These are phyloP conservation scores for Pelodiscus sinensis DNA, from an alignment of 2,113 vertebrate genomes.

Conservation along the genomic window DNA sequence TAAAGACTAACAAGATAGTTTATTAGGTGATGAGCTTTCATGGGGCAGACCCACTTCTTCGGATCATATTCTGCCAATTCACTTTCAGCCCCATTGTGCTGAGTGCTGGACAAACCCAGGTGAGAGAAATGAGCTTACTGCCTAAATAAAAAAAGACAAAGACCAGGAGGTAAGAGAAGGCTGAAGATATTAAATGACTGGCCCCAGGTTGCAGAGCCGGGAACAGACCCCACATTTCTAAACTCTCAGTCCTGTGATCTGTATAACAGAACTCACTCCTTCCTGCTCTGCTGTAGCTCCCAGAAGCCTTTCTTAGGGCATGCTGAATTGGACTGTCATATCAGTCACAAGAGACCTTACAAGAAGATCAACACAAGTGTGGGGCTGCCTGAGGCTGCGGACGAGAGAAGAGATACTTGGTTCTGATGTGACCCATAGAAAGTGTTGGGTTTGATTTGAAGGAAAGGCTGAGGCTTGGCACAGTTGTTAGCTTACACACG, in stretches of 20 bases:
- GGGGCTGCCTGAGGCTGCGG: neutral
- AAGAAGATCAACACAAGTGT: neutral
- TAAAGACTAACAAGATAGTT: too few relatives aligned
- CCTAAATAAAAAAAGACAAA: neutral
- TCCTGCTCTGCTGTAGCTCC: neutral
- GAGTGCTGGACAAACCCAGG: accelerated
- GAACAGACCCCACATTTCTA: neutral
- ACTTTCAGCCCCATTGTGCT: accelerated
- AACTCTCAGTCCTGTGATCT: neutral
- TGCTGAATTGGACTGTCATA: neutral
- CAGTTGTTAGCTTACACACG: neutral
- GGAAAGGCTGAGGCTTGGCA: neutral
- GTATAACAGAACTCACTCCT: neutral
- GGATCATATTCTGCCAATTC: too few relatives aligned
- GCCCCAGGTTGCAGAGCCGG: neutral
- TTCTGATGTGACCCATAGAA: accelerated
- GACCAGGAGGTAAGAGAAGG: neutral
- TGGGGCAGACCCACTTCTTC: too few relatives aligned
- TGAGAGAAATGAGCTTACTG: neutral
- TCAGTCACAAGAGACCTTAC: neutral
- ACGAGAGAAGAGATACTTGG: accelerated
- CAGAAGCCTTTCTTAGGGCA: neutral
- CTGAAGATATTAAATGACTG: neutral
- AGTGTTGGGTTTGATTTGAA: accelerated
- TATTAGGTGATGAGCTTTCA: too few relatives aligned